phyloP scores from a whole-genome alignment of 2,888 invertebrate species.

The Heliconius cydno region DNA sequence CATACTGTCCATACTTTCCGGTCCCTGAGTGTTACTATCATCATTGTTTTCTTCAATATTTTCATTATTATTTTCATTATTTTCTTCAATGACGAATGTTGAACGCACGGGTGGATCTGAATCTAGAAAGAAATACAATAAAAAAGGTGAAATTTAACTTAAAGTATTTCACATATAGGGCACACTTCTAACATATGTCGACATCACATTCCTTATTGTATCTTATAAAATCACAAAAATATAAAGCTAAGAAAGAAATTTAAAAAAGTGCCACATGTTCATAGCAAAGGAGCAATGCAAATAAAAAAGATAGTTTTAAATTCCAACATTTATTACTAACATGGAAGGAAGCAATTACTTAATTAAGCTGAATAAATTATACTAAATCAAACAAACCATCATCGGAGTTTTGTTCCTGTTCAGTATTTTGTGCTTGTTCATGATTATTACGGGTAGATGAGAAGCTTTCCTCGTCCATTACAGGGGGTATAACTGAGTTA shows the following conservation, averaged over 20 bases:
- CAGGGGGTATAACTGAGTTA: slow-evolving; percentile 35
- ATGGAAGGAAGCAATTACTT: background rate
- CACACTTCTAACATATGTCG: background rate
- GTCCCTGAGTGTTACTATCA: slow-evolving; percentile 25
- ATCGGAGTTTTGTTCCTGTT: slow-evolving; percentile 23
- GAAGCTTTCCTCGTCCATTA: slow-evolving; percentile 31
- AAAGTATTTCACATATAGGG: background rate
- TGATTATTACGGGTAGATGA: slow-evolving; percentile 10
- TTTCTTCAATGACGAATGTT: slow-evolving; percentile 4
- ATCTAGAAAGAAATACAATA: slow-evolving; percentile 14
- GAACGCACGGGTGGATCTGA: background rate
- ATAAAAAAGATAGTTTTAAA: background rate
- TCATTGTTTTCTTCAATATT: slow-evolving; percentile 10
- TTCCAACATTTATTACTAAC: background rate
- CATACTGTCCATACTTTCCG: slow-evolving; percentile 28
- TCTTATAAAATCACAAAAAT: background rate
- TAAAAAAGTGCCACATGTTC: background rate
- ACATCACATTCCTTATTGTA: background rate
- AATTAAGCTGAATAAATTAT: background rate
- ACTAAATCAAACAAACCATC: slow-evolving; percentile 14
- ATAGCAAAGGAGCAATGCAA: background rate
- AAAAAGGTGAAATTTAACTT: background rate
- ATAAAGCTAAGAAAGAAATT: background rate
- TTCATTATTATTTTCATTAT: slow-evolving; percentile 26
- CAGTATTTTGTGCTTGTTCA: background rate